phyloP scores from a whole-genome alignment of 1,140 invertebrate species.

The Hermatobates lingyangjiaoensis region DNA sequence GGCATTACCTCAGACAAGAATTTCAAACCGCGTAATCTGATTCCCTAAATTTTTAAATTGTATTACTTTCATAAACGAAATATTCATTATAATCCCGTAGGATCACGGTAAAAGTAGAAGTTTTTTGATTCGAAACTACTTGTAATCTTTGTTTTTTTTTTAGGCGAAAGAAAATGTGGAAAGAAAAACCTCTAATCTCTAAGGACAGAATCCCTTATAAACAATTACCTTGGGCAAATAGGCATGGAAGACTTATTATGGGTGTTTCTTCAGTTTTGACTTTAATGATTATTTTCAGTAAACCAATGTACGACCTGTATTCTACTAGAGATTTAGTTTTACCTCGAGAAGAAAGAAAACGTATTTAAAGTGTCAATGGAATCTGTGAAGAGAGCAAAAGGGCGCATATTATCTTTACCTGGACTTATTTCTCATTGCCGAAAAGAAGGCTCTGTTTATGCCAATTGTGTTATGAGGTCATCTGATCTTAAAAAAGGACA shows the following conservation, averaged over 20 bases:
- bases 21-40: too few relatives aligned
- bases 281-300: constrained; percentile 39
- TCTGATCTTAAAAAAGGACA: constrained; percentile 45
- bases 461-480: constrained; percentile 47
- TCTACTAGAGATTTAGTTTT: constrained; percentile 13
- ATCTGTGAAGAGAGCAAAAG: constrained; percentile 49
- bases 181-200: neutral
- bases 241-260: constrained; percentile 33
- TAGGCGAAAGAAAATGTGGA: constrained; percentile 6
- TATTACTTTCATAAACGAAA: too few relatives aligned
- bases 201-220: constrained; percentile 5
- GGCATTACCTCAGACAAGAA: too few relatives aligned
- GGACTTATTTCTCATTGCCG: constrained; percentile 46
- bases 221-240: constrained; percentile 16
- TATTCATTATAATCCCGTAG: too few relatives aligned
- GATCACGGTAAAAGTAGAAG: too few relatives aligned
- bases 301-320: constrained; percentile 47
- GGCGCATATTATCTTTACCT: constrained; percentile 51
- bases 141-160: too few relatives aligned
- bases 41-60: too few relatives aligned
- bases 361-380: constrained; percentile 37
- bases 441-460: constrained; percentile 44
- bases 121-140: too few relatives aligned
- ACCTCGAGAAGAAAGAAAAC: neutral
- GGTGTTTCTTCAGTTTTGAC: constrained; percentile 25